Conservation (phyloP, 1,140 invertebrate species). For the Camponotus floridanus region DNA sequence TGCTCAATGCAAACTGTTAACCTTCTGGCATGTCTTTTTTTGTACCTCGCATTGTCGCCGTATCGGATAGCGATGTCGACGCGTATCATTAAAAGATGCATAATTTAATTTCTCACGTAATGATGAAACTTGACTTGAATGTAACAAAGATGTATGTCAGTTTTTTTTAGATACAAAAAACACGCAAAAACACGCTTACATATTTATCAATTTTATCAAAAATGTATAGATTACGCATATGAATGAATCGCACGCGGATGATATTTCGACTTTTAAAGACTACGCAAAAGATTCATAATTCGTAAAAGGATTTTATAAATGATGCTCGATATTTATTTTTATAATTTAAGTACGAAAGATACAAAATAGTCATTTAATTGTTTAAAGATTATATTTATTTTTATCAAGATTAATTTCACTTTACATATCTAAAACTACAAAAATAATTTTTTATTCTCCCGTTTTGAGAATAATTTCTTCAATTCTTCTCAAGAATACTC, state of each 20-base stretch:
- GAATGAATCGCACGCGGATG: background rate
- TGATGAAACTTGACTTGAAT: background rate
- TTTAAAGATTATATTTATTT: too few relatives aligned
- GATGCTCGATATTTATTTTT: slow-evolving; percentile 32
- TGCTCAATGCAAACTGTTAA: slow-evolving; percentile 17
- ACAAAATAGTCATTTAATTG: background rate
- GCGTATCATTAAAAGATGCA: background rate
- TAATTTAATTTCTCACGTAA: slow-evolving; percentile 27
- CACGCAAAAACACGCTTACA: slow-evolving; percentile 9
- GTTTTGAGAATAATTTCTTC: background rate
- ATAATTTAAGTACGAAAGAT: background rate
- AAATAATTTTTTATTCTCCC: background rate
- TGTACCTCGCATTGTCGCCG: background rate
- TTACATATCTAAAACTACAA: background rate
- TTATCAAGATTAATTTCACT: background rate
- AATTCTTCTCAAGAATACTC: background rate
- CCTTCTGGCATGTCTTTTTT: slow-evolving; percentile 19
- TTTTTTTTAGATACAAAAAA: background rate
- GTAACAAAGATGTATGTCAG: background rate
- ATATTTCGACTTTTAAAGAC: background rate
- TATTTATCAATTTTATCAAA: slow-evolving; percentile 39
- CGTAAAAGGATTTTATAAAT: background rate
- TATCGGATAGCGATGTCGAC: background rate
- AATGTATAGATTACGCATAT: slow-evolving; percentile 5
- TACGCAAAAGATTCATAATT: background rate